These are phyloP conservation scores for Oreochromis spilurus DNA, from an alignment of 2,113 vertebrate species.

Conservation along the genomic window DNA sequence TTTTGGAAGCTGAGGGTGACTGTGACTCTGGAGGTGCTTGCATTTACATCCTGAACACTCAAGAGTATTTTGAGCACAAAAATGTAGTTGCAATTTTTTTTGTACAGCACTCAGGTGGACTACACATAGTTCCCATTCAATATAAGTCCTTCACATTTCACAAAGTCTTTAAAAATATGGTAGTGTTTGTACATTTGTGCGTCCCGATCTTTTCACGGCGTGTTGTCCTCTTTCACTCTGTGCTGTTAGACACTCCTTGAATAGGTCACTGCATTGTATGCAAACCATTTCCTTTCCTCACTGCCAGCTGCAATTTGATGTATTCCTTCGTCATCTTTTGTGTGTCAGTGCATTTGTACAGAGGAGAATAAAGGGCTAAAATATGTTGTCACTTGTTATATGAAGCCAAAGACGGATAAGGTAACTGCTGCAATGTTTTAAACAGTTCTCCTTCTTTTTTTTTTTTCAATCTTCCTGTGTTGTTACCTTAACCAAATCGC, in stretches of 20 bases:
- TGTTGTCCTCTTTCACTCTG: neutral
- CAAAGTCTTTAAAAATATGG: neutral
- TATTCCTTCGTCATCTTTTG: neutral
- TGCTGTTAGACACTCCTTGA: neutral
- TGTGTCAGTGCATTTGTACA: neutral
- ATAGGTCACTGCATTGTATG: neutral
- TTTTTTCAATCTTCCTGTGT: neutral
- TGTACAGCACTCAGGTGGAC: neutral
- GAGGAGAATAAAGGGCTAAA: constrained; percentile 27
- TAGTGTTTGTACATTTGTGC: neutral
- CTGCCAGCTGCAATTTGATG: neutral
- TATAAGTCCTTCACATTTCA: neutral
- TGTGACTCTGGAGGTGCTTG: neutral
- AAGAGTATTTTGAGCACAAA: neutral
- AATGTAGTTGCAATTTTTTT: neutral
- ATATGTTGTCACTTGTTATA: neutral
- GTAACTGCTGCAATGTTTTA: neutral
- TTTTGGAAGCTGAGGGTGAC: neutral
- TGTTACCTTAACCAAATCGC: neutral
- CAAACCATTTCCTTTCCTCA: neutral
- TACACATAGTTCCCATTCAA: neutral
- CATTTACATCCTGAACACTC: neutral
- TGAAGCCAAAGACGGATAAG: constrained; percentile 36
- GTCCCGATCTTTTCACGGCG: neutral
- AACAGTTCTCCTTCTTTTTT: neutral